phyloP scores from a whole-genome alignment of 2,888 invertebrate genomes.

The Nephrotoma guestfalica region DNA sequence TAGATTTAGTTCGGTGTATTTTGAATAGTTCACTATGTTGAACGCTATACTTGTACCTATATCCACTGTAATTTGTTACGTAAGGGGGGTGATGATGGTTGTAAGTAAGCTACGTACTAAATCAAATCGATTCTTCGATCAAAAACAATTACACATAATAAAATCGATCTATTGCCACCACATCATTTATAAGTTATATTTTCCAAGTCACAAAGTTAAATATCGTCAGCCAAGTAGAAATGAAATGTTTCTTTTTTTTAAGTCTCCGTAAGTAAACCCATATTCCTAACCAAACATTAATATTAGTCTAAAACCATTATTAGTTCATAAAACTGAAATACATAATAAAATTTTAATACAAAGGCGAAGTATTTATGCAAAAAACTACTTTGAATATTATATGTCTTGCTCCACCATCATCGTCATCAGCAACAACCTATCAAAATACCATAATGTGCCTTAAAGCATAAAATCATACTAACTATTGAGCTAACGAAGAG shows the following conservation, averaged over 20 bases:
- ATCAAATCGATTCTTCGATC: no score
- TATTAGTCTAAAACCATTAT: background rate
- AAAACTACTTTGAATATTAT: background rate
- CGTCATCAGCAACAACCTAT: background rate
- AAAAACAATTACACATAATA: no score
- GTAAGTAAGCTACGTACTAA: no score
- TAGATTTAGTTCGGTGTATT: no score
- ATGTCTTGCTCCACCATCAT: background rate
- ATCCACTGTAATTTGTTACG: no score
- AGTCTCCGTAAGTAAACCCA: background rate
- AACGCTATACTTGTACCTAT: no score
- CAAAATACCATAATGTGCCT: background rate
- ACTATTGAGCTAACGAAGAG: background rate
- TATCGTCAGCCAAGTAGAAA: background rate
- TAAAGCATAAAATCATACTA: background rate
- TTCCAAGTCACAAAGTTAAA: background rate
- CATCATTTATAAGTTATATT: background rate
- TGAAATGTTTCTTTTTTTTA: background rate
- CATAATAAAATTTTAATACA: background rate
- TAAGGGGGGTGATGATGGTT: no score
- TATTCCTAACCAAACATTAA: background rate
- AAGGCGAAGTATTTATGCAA: background rate
- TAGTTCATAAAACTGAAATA: background rate
- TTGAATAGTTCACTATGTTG: no score
- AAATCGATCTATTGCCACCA: no score